These are phyloP conservation scores for Crossaster papposus DNA, from an alignment of 53 echinoderm and acorn worm genomes.

Conservation along the genomic window DNA sequence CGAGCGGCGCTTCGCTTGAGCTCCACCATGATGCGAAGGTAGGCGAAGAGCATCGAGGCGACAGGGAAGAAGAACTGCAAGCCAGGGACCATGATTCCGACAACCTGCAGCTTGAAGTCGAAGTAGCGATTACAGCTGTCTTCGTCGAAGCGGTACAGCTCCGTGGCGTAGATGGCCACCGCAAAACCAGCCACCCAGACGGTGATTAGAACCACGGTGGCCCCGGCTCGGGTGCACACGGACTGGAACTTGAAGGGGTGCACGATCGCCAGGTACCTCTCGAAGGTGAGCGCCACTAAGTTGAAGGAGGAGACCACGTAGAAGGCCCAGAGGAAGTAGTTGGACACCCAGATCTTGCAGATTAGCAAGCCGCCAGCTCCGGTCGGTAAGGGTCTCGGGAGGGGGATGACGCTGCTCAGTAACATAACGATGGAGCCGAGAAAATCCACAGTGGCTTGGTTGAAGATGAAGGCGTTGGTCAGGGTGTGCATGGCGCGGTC, in stretches of 20 bases:
- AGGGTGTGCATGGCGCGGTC: conserved; percentile 46
- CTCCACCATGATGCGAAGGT: conserved; percentile 63
- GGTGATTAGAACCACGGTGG: background rate
- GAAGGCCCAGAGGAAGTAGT: conserved; percentile 64
- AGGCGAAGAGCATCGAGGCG: conserved; percentile 68
- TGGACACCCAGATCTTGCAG: conserved; percentile 71
- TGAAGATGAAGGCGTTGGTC: conserved; percentile 69
- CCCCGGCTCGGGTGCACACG: conserved; percentile 6
- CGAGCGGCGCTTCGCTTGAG: conserved; percentile 63
- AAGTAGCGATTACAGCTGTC: conserved; percentile 46
- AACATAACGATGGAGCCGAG: conserved; percentile 57
- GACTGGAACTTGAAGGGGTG: conserved; percentile 60
- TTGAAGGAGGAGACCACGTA: conserved; percentile 73
- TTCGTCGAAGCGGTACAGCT: conserved; percentile 56
- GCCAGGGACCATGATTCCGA: conserved; percentile 68
- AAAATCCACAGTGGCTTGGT: conserved; percentile 68
- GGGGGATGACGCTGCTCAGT: conserved; percentile 28
- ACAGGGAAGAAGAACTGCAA: conserved; percentile 76
- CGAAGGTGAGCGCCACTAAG: conserved; percentile 63
- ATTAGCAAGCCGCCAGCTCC: conserved; percentile 59
- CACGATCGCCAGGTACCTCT: conserved; percentile 67
- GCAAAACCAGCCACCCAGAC: conserved; percentile 37
- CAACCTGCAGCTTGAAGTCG: conserved; percentile 17
- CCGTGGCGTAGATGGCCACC: conserved; percentile 11
- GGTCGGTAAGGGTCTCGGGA: background rate